Evolutionary conservation across 2,797 vertebrate species (phyloP).

Genomic region (Petrocephalus schoutedeni): DNA sequence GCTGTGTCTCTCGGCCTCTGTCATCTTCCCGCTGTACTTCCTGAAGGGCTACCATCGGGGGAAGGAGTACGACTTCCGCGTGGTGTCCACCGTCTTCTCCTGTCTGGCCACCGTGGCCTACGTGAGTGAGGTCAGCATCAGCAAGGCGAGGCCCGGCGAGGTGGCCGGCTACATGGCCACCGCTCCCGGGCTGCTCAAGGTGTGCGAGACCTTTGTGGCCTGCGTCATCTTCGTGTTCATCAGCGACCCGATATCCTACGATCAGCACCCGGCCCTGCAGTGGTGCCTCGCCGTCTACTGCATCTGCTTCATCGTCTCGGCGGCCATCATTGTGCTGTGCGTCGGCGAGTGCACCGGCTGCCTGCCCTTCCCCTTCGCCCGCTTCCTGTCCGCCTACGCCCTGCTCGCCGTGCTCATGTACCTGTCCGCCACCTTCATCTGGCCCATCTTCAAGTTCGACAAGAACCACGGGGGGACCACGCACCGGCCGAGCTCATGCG

Average conservation of each 20-base stretch:
- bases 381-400: constrained; percentile 74
- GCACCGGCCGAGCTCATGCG: constrained; percentile 38
- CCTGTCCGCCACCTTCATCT: constrained; percentile 72
- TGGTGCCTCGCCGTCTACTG: constrained; percentile 83
- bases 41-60: constrained; percentile 46
- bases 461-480: constrained; percentile 52
- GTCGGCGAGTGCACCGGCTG: constrained; percentile 77
- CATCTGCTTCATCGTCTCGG: constrained; percentile 83
- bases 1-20: constrained; percentile 77
- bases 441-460: constrained; percentile 82
- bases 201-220: constrained; percentile 81
- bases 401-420: constrained; percentile 75
- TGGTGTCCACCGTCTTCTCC: constrained; percentile 71
- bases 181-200: constrained; percentile 77
- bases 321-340: constrained; percentile 72
- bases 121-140: constrained; percentile 74
- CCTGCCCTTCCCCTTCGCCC: constrained; percentile 76
- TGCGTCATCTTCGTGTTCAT: constrained; percentile 84
- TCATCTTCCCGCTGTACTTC: constrained; percentile 79
- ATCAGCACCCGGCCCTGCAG: constrained; percentile 52
- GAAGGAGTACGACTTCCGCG: constrained; percentile 51
- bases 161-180: constrained; percentile 87
- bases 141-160: constrained; percentile 76
- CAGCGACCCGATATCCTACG: constrained; percentile 56
- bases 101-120: constrained; percentile 77